phyloP scores from a whole-genome alignment of 1,140 invertebrate genomes.

The Dinothrombium tinctorium region DNA sequence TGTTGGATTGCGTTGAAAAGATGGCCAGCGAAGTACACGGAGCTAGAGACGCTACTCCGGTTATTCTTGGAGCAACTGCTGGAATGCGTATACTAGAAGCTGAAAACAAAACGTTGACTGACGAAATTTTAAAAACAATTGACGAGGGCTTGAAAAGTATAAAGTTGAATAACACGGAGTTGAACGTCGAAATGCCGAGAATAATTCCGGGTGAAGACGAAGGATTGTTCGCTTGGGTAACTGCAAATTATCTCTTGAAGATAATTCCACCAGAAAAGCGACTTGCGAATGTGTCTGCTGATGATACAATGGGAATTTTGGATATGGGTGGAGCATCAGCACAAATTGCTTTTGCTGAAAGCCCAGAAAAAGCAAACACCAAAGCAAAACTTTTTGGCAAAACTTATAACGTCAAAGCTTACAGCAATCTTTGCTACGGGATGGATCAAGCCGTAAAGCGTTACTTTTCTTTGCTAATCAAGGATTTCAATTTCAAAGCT shows the following conservation, averaged over 20 bases:
- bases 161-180: too few relatives aligned
- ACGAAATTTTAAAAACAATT: conserved; percentile 14
- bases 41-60: too few relatives aligned
- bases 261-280: too few relatives aligned
- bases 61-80: conserved; percentile 30
- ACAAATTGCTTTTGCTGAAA: conserved; percentile 24
- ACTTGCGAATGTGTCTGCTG: too few relatives aligned
- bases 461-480: too few relatives aligned
- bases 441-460: conserved; percentile 23
- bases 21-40: background rate
- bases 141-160: conserved; percentile 6
- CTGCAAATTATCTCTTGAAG: conserved; percentile 1
- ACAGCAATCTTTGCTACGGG: conserved; percentile 29
- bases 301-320: conserved; percentile 21
- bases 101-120: conserved; percentile 9
- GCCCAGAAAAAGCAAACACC: background rate
- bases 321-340: conserved; percentile 31
- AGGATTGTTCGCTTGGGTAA: conserved; percentile 27
- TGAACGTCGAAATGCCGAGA: conserved; percentile 8
- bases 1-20: background rate
- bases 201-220: conserved; percentile 23
- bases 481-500: too few relatives aligned
- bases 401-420: conserved; percentile 19
- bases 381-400: conserved; percentile 5
- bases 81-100: conserved; percentile 27